Percentiles rank a stretch among this genome's conserved stretches.
phyloP scores from a whole-genome alignment of 2,888 invertebrate species.

The Metacarcinus magister region DNA sequence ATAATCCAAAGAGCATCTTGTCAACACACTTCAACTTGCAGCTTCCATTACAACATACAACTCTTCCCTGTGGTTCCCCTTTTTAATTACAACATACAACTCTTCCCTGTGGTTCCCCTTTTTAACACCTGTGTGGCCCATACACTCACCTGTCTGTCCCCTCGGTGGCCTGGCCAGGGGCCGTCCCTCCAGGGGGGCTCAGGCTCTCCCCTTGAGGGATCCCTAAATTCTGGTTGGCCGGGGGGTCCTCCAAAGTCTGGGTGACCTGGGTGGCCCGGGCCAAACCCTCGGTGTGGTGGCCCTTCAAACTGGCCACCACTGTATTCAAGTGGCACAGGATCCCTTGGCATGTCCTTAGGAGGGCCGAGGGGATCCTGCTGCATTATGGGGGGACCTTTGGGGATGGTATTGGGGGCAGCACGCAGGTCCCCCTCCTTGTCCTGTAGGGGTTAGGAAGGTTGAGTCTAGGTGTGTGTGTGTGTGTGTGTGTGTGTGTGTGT shows the following conservation, averaged over 20 bases:
- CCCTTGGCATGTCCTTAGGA: not conserved
- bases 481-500: not conserved
- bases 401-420: not conserved
- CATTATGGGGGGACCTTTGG: not conserved
- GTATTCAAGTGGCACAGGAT: not conserved
- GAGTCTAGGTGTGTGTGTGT: not conserved
- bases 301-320: not conserved
- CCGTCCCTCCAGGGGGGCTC: not conserved
- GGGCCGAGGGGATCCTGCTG: slow-evolving; percentile 10
- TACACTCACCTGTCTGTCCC: slow-evolving; percentile 1
- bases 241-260: not conserved
- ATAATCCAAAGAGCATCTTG: too few species aligned
- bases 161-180: not conserved
- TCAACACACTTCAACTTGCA: too few species aligned
- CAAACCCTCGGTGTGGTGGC: not conserved
- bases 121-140: too few species aligned
- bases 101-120: not conserved
- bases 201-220: not conserved
- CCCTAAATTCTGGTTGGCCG: not conserved
- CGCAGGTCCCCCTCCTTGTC: not conserved
- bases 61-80: not conserved
- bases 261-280: not conserved
- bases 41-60: too few species aligned
- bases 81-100: too few species aligned
- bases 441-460: not conserved